Base-by-base conservation (phyloP, 2,888 invertebrate genomes). In the Gerris lacustris region DNA sequence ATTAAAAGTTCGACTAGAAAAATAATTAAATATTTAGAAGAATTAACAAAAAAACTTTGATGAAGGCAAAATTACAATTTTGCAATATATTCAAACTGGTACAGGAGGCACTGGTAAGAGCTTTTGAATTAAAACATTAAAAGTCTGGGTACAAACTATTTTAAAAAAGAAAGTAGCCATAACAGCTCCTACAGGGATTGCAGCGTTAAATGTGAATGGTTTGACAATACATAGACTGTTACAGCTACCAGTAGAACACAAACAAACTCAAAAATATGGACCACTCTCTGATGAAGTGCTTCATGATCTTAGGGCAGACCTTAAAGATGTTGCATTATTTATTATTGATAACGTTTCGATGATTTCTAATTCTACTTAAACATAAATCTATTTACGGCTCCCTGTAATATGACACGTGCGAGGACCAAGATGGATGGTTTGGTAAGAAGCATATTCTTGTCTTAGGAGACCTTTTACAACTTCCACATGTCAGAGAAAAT, bases 201-300 rank as follows among this genome's bases (percentile, higher is more conserved):
- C 78, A 44, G 78, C 79, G 55, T 79, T 78, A 70, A 79, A 79
- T 73, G 75, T 80, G 17, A 75, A 77, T 69, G 78, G 77, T 67
- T 73, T 79, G 55, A 79, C 78, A 64, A 72, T 78, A 45, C 77
- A 79, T 68, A 76, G 77, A 69, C 70, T 77, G 45, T 74, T 78
- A 67, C 77, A 79, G 67, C 73, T 79, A 70, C 79, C 77, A 6
- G 76, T 76, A 63, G 78, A 79, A 71, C 77, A 78, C 72, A 76
- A 77, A 11, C 45, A 73, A 66, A 77, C 77, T 17, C 74, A 77
- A 4, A 77, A 77, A 67, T 79, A 78, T 75, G 74, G 70, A 66
- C 69, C 73, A 18, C 72, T 78, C 47, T 78, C 77, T 6, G 76
- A 77, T 70, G 73, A 74, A 68, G 76, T 74, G 7, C 68, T 77